phyloP scores from a whole-genome alignment of 1,140 invertebrate genomes.

The Drosophila triauraria region DNA sequence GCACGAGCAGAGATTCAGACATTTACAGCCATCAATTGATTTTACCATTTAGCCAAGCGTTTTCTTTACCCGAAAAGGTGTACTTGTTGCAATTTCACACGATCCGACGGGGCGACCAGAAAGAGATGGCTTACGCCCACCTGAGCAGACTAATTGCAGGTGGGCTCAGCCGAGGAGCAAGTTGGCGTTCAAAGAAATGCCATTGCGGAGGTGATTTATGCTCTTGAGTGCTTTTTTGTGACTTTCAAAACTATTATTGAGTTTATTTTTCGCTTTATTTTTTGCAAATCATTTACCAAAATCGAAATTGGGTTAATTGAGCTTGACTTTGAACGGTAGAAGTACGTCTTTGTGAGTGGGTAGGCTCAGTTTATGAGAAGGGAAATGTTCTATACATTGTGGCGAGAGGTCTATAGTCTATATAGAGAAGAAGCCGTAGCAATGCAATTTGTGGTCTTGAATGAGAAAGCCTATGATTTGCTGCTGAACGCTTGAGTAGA shows the following conservation, averaged over 20 bases:
- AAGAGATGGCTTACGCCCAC: constrained; percentile 53
- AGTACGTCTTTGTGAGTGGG: constrained; percentile 22
- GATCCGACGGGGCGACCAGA: constrained; percentile 4
- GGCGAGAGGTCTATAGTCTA: not conserved
- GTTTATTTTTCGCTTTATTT: constrained; percentile 28
- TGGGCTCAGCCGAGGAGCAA: constrained; percentile 47
- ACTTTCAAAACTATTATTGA: constrained; percentile 56
- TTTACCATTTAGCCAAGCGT: constrained; percentile 32
- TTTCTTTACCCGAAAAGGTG: constrained; percentile 2
- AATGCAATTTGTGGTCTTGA: constrained; percentile 54
- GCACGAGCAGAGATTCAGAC: constrained; percentile 15
- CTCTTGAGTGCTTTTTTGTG: constrained; percentile 57
- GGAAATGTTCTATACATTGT: constrained; percentile 17
- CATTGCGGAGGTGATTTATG: constrained; percentile 67
- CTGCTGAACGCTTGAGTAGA: constrained; percentile 38
- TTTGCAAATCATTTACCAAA: constrained; percentile 59
- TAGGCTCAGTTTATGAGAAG: constrained; percentile 20
- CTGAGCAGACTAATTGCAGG: constrained; percentile 59
- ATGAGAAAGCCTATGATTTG: constrained; percentile 38
- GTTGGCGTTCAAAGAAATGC: constrained; percentile 62
- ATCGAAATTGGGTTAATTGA: constrained; percentile 75
- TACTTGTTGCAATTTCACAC: constrained; percentile 48
- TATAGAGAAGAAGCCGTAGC: constrained; percentile 40
- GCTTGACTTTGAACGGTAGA: constrained; percentile 43
- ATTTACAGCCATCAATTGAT: constrained; percentile 23